These are phyloP conservation scores for Heterotilapia buettikoferi DNA, from an alignment of 2,113 vertebrate species.

Conservation along the genomic window DNA sequence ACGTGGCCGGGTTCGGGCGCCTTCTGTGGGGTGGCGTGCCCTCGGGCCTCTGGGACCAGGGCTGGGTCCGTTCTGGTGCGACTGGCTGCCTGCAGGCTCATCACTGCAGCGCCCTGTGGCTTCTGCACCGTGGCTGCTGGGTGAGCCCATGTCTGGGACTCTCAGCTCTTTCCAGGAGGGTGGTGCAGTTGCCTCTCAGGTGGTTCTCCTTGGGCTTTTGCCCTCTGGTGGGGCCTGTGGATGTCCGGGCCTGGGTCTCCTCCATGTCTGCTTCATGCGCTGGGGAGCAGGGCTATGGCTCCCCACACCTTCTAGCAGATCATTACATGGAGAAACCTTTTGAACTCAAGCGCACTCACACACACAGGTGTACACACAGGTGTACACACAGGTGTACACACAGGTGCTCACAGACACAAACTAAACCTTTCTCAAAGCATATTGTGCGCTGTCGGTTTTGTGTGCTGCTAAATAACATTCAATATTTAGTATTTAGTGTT, in stretches of 20 bases:
- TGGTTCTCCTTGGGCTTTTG: accelerated
- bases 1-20: background rate
- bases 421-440: background rate
- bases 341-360: background rate
- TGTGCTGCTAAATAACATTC: background rate
- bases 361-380: background rate
- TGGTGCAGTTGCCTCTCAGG: background rate
- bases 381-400: background rate
- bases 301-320: background rate
- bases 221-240: background rate
- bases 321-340: background rate
- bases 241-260: background rate
- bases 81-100: background rate
- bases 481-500: background rate
- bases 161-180: background rate
- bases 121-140: background rate
- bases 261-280: background rate
- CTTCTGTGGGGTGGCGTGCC: background rate
- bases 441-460: background rate
- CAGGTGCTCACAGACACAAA: background rate
- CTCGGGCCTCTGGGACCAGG: background rate
- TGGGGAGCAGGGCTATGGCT: background rate
- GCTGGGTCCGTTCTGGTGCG: background rate
- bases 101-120: background rate
- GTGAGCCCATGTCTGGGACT: background rate